Conservation (phyloP, 2,888 invertebrate species). For the Papilio protenor region DNA sequence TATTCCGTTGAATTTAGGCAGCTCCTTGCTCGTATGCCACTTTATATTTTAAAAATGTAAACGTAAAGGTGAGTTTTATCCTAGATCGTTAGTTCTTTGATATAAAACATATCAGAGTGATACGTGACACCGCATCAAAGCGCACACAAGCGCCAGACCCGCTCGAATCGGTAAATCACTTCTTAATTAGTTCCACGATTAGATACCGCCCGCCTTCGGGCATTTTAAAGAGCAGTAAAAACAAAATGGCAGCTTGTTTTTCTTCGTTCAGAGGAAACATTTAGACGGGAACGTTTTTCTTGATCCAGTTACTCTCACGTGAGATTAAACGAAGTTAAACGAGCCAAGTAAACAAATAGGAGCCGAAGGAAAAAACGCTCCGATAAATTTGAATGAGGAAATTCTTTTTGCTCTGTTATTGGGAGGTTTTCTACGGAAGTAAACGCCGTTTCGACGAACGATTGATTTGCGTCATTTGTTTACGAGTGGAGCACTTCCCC, state of each 20-base stretch:
- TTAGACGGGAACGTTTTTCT: constrained; percentile 39
- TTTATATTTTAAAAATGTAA: background rate
- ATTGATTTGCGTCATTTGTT: constrained; percentile 42
- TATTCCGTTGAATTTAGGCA: no score
- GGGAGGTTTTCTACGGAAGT: constrained; percentile 38
- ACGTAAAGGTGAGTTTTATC: background rate
- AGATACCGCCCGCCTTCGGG: constrained; percentile 28
- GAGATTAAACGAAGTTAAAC: constrained; percentile 44
- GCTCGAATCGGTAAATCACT: constrained; percentile 37
- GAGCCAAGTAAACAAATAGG: constrained; percentile 43
- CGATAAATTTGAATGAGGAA: constrained; percentile 43
- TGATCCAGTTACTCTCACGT: constrained; percentile 41
- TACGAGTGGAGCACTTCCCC: constrained; percentile 29
- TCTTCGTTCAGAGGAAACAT: constrained; percentile 34
- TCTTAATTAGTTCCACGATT: constrained; percentile 41
- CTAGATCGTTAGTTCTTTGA: constrained; percentile 6
- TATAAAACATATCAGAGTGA: constrained; percentile 27
- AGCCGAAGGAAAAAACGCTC: constrained; percentile 39
- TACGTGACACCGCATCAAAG: constrained; percentile 33
- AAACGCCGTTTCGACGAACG: constrained; percentile 39
- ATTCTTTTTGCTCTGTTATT: constrained; percentile 39
- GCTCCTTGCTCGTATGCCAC: background rate
- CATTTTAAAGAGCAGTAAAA: constrained; percentile 38
- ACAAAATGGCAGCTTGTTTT: constrained; percentile 41
- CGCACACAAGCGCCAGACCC: constrained; percentile 20